Conservation (phyloP, 2,797 vertebrate genomes). For the Danio jaintianensis region DNA sequence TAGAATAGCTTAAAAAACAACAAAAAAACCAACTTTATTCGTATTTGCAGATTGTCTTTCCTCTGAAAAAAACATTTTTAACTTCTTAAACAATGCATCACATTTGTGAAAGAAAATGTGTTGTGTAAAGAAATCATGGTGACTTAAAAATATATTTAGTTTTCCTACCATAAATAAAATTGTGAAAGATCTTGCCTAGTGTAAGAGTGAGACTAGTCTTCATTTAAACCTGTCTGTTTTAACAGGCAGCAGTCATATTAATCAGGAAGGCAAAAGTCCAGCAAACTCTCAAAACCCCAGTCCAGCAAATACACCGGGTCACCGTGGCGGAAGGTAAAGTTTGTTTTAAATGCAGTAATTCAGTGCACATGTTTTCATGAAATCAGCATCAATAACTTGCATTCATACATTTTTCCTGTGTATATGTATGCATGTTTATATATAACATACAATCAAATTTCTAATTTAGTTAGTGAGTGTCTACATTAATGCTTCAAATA, state of each 20-base stretch:
- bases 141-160: too few relatives aligned
- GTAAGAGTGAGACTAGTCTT: neutral
- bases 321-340: constrained; percentile 76
- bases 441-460: too few relatives aligned
- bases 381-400: too few relatives aligned
- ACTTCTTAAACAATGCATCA: neutral
- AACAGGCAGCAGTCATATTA: constrained; percentile 80
- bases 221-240: neutral
- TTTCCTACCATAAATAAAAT: neutral
- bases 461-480: too few relatives aligned
- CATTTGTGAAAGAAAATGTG: too few relatives aligned
- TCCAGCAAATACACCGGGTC: constrained; percentile 74
- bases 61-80: neutral
- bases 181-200: neutral
- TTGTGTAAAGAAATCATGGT: too few relatives aligned
- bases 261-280: constrained; percentile 67
- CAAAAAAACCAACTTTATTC: neutral
- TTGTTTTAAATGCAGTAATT: neutral
- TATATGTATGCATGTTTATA: too few relatives aligned
- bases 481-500: too few relatives aligned
- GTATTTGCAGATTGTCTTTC: neutral
- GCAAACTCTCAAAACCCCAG: constrained; percentile 74
- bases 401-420: too few relatives aligned
- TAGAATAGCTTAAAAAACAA: neutral
- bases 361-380: neutral